Evolutionary conservation across 92 coral and sea anemone genomes (phyloP).

Genomic region (Ricordea florida): DNA sequence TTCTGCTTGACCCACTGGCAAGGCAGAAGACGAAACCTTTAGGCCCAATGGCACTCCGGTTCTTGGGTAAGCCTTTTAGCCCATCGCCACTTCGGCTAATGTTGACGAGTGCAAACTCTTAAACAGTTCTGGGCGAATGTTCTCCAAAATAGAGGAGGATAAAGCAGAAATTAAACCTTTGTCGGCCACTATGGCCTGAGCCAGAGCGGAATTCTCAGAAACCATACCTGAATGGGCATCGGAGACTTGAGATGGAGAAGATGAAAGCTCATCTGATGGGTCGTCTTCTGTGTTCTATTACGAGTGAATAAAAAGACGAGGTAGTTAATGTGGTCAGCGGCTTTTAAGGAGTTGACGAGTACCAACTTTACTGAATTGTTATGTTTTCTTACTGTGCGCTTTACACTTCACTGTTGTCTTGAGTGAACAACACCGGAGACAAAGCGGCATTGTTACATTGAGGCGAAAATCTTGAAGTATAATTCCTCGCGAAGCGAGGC

Average conservation of each 20-base stretch:
- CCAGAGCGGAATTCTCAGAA: not conserved
- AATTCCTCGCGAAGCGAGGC: too few species aligned
- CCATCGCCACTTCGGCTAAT: not conserved
- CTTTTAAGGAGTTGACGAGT: too few species aligned
- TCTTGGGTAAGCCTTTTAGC: not conserved
- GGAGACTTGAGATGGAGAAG: not conserved
- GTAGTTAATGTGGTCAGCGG: not conserved
- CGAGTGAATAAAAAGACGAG: not conserved
- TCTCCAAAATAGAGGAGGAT: not conserved
- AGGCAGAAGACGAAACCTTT: not conserved
- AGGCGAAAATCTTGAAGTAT: too few species aligned
- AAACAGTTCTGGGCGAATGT: not conserved
- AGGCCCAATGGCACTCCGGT: conserved; percentile 6
- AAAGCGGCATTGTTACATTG: too few species aligned
- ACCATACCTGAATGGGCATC: not conserved
- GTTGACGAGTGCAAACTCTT: not conserved
- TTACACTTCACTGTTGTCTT: too few species aligned
- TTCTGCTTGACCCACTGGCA: conserved; percentile 7
- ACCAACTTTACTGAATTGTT: too few species aligned
- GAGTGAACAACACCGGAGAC: too few species aligned
- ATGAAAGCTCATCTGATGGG: not conserved
- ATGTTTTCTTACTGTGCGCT: too few species aligned
- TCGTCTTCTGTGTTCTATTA: not conserved
- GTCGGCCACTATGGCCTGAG: not conserved
- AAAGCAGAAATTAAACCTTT: not conserved